Base-by-base conservation (phyloP, 2,797 vertebrate genomes). In the Betta splendens region DNA sequence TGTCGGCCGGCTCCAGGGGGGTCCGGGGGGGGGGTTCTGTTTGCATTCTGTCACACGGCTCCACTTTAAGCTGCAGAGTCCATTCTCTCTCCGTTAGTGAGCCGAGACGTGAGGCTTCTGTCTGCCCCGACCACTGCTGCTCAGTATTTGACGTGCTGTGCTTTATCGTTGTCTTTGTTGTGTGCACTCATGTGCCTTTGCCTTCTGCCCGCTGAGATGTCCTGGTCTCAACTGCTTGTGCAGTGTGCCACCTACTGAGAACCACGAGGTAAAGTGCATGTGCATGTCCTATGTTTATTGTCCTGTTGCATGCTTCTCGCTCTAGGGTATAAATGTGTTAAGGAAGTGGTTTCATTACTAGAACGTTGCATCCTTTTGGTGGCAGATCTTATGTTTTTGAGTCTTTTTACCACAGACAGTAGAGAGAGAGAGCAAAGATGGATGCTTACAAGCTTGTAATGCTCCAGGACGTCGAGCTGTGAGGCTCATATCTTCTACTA, bases 161-260 rank as follows among this genome's bases (percentile, higher is more conserved):
- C 87, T 86, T 83, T 85, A 56, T 81, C 44, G 57, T 66, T 86
- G 65, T 84, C 47, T 67, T 54, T 74, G 69, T 73, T 53, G 54
- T 80, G 65, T 84, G 80, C 67, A 49, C 71, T 76, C 51, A 16
- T 59, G 61, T 64, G 70, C 40, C 65, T 67, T 57, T 83, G 77
- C 57, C 82, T 57, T 79, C 75, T 72, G 75, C 78, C 80, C 58
- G 49, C 87, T 86, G 91, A 92, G 91, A 89, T 63, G 85, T 77
- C 84, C 78, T 85, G 83, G 82, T 84, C 84, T 91, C 88, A 69
- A 67, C 86, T 83, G 92, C 88, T 92, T 90, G 86, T 75, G 77
- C 83, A 80, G 89, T 86, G 86, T 85, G 84, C 85, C 88, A 84
- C 85, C 84, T 85, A 59, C 91, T 83, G 84, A 80, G 66, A 39